phyloP scores from a whole-genome alignment of 2,113 vertebrate genomes.

The Saimiri boliviensis region DNA sequence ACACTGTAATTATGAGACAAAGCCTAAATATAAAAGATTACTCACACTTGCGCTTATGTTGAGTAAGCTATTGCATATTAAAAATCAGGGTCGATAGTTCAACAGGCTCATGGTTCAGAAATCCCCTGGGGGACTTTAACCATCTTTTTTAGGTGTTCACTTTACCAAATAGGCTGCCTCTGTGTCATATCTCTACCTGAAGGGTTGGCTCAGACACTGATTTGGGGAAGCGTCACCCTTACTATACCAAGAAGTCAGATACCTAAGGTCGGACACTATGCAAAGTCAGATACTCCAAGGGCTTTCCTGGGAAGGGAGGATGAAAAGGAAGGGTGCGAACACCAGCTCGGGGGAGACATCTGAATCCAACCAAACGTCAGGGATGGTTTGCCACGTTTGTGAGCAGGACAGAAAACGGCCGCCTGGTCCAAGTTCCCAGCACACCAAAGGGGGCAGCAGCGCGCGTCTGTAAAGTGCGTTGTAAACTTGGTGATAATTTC shows the following conservation, averaged over 20 bases:
- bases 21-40: constrained; percentile 10
- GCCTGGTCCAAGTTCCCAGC: not conserved
- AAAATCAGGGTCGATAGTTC: constrained; percentile 29
- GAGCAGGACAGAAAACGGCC: not conserved
- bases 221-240: not conserved
- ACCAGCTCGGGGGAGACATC: not conserved
- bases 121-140: constrained; percentile 20
- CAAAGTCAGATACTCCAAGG: not conserved
- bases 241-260: not conserved
- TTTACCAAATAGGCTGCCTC: not conserved
- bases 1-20: constrained; percentile 38
- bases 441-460: not conserved
- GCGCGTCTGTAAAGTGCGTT: not conserved
- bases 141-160: not conserved
- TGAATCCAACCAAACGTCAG: not conserved
- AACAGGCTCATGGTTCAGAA: not conserved
- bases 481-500: not conserved
- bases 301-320: not conserved
- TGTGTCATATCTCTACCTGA: not conserved
- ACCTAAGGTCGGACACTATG: no score
- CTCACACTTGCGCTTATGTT: not conserved
- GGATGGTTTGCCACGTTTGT: no score
- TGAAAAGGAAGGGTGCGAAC: not conserved
- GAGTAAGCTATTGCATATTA: not conserved
- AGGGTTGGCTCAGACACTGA: not conserved